These are phyloP conservation scores for Sinonovacula constricta DNA, from an alignment of 1,140 invertebrate species.

Conservation along the genomic window DNA sequence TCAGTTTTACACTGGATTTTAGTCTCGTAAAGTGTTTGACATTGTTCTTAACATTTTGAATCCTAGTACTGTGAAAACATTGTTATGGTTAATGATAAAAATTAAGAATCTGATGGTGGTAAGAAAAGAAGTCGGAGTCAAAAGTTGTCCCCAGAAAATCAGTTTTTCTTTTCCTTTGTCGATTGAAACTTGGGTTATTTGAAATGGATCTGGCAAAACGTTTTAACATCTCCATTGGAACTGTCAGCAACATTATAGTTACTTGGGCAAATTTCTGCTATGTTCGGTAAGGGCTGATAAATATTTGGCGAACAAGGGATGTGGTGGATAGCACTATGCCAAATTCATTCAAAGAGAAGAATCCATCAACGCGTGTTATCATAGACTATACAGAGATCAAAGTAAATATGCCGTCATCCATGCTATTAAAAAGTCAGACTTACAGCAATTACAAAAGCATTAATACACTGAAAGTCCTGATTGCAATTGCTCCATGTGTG, in stretches of 20 bases:
- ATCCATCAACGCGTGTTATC: constrained; percentile 41
- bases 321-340: constrained; percentile 19
- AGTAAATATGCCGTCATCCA: constrained; percentile 42
- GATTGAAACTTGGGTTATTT: constrained; percentile 22
- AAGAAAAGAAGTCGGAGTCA: neutral
- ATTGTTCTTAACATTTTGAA: constrained; percentile 22
- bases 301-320: constrained; percentile 26
- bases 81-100: constrained; percentile 17
- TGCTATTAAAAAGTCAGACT: constrained; percentile 7
- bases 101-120: neutral
- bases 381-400: no score
- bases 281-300: constrained; percentile 16
- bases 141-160: constrained; percentile 23
- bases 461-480: constrained; percentile 49
- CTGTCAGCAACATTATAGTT: no score
- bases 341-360: constrained; percentile 9
- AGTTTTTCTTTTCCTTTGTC: constrained; percentile 27
- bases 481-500: constrained; percentile 45
- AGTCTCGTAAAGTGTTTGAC: constrained; percentile 17
- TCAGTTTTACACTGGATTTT: constrained; percentile 30
- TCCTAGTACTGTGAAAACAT: constrained; percentile 23
- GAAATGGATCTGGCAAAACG: constrained; percentile 21
- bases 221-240: constrained; percentile 22
- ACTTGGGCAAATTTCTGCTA: constrained; percentile 28
- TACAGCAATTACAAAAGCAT: constrained; percentile 44